Percentiles rank a stretch among this genome's conserved stretches.
Evolutionary conservation across 1,140 invertebrate species (phyloP).

Genomic region (Stegodyphus mimosarum): DNA sequence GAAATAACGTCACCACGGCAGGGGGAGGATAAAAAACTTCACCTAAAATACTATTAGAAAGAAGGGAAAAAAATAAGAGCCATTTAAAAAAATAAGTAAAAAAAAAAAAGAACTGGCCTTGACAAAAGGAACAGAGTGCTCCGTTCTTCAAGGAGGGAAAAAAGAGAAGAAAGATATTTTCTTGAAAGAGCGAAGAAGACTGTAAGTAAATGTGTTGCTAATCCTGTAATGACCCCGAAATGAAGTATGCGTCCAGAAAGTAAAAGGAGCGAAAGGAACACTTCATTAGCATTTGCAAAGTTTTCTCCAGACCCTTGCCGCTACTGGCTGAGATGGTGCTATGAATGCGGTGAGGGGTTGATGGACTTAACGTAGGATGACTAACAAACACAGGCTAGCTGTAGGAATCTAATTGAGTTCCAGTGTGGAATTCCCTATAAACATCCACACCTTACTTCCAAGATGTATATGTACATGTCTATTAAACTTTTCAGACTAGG

Average conservation of each 20-base stretch:
- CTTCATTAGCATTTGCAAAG: slow-evolving; percentile 24
- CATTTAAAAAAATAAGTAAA: slow-evolving; percentile 8
- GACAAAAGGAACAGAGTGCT: slow-evolving; percentile 39
- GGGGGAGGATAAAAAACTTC: slow-evolving; percentile 11
- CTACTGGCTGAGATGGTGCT: too few relatives aligned
- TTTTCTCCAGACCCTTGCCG: too few relatives aligned
- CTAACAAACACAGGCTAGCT: too few relatives aligned
- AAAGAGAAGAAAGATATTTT: slow-evolving; percentile 20
- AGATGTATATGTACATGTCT: too few relatives aligned
- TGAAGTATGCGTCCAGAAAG: slow-evolving; percentile 38
- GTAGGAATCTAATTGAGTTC: too few relatives aligned
- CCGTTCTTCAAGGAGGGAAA: neutral
- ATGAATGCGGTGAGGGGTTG: too few relatives aligned
- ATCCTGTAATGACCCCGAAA: slow-evolving; percentile 59
- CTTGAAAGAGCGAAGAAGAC: slow-evolving; percentile 17
- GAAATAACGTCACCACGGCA: slow-evolving; percentile 12
- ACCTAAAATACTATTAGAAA: slow-evolving; percentile 44
- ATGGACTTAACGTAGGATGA: too few relatives aligned
- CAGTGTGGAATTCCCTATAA: too few relatives aligned
- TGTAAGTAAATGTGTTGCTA: slow-evolving; percentile 58
- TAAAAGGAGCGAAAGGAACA: slow-evolving; percentile 21
- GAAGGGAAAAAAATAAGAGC: slow-evolving; percentile 15
- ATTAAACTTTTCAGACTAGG: too few relatives aligned
- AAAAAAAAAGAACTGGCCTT: slow-evolving; percentile 23
- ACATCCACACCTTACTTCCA: too few relatives aligned